Percentiles rank a stretch among this genome's conserved stretches.
phyloP scores from a whole-genome alignment of 35 echinoderm and acorn worm genomes.

The Ptychodera flava region DNA sequence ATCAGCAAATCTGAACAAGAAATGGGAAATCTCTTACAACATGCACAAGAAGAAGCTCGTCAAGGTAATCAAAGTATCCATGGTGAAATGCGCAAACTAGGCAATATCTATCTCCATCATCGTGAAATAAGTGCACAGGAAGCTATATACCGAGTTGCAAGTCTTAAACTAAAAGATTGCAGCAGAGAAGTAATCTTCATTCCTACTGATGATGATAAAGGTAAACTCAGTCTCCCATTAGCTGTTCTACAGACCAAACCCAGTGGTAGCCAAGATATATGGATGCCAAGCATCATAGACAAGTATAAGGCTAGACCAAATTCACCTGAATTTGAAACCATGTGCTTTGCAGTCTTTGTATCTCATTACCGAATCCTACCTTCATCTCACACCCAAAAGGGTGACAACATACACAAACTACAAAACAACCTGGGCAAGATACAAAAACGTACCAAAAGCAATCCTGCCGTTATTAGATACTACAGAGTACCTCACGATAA shows the following conservation, averaged over 20 bases:
- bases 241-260: conserved; percentile 7
- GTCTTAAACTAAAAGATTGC: conserved; percentile 35
- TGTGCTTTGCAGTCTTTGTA: conserved; percentile 15
- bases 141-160: conserved; percentile 36
- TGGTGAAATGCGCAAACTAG: conserved; percentile 31
- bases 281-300: not conserved
- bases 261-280: conserved; percentile 12
- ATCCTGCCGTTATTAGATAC: conserved; percentile 14
- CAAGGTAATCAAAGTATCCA: conserved; percentile 19
- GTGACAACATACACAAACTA: too few species aligned
- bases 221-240: conserved; percentile 14
- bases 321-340: not conserved
- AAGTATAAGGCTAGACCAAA: conserved; percentile 17
- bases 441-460: conserved; percentile 13
- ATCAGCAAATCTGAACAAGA: conserved; percentile 31
- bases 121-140: conserved; percentile 47
- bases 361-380: not conserved
- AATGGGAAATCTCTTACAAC: conserved; percentile 25
- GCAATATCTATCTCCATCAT: conserved; percentile 29
- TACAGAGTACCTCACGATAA: conserved; percentile 6
- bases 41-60: conserved; percentile 34
- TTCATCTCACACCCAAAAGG: too few species aligned
- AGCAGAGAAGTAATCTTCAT: conserved; percentile 20
- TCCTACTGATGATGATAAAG: conserved; percentile 21
- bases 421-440: not conserved